These are phyloP conservation scores for Lagopus muta DNA, from an alignment of 2,113 vertebrate genomes.

Conservation along the genomic window DNA sequence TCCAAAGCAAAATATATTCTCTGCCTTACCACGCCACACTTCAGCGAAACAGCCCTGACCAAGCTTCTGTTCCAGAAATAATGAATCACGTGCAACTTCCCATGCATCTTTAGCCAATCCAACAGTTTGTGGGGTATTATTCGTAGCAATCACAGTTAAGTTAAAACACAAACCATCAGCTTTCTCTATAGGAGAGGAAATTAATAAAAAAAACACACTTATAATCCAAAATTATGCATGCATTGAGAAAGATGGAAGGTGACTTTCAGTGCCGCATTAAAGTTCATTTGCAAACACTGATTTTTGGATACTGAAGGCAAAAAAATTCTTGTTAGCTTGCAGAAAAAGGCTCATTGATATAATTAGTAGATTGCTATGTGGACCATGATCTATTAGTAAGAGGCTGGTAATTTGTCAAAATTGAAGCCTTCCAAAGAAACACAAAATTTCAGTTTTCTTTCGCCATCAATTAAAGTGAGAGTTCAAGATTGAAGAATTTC, in stretches of 20 bases:
- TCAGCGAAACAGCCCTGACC: slow-evolving; percentile 99
- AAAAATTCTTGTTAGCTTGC: background rate
- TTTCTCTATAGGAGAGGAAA: slow-evolving; percentile 91
- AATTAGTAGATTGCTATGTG: slow-evolving; percentile 1
- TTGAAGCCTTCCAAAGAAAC: slow-evolving; percentile 24
- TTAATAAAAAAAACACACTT: slow-evolving; percentile 90
- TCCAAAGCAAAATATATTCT: slow-evolving; percentile 79
- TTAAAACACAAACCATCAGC: slow-evolving; percentile 99
- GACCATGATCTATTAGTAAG: slow-evolving; percentile 37
- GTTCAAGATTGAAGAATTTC: slow-evolving; percentile 53
- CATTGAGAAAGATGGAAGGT: slow-evolving; percentile 86
- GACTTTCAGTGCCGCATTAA: slow-evolving; percentile 11
- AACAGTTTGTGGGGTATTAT: slow-evolving; percentile 93
- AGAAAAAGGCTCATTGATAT: background rate
- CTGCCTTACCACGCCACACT: slow-evolving; percentile 98
- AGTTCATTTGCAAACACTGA: slow-evolving; percentile 23
- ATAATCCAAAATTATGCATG: slow-evolving; percentile 86
- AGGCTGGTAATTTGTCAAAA: slow-evolving; percentile 50
- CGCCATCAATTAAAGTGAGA: slow-evolving; percentile 41
- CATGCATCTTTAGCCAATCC: slow-evolving; percentile 98
- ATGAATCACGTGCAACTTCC: slow-evolving; percentile 91
- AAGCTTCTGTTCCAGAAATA: slow-evolving; percentile 93
- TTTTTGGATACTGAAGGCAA: background rate
- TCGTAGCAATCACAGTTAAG: slow-evolving; percentile 94
- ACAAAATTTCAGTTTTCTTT: slow-evolving; percentile 8